A percentile compares a stretch with the other conserved stretches of the same genome.
Evolutionary conservation across 2,113 vertebrate genomes (phyloP).

Genomic region (Thalassarche chlororhynchos): DNA sequence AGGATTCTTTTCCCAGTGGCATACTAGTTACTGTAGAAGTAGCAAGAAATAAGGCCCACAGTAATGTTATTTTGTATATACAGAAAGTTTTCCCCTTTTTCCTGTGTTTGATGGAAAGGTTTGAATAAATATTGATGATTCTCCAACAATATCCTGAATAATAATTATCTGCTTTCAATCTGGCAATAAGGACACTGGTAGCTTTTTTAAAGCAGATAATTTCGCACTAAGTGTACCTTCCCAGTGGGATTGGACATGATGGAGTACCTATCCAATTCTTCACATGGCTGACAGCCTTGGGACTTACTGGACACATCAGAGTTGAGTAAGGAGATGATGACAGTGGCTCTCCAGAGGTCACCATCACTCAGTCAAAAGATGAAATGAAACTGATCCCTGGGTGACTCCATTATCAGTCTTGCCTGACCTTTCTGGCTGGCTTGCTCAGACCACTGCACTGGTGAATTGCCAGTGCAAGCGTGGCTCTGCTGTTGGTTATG

Average conservation of each 20-base stretch:
- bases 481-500: not conserved
- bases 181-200: not conserved
- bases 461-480: not conserved
- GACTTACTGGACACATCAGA: not conserved
- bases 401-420: not conserved
- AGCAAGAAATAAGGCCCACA: not conserved
- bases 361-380: not conserved
- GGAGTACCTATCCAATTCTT: not conserved
- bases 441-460: not conserved
- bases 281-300: not conserved
- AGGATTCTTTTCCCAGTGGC: not conserved
- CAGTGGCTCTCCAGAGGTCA: not conserved
- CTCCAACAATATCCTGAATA: not conserved
- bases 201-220: not conserved
- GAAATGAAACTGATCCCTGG: not conserved
- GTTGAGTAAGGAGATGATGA: not conserved
- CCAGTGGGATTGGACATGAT: not conserved
- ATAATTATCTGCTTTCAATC: not conserved
- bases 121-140: not conserved
- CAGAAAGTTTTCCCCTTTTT: not conserved
- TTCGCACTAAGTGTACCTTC: not conserved
- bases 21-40: not conserved
- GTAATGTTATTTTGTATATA: not conserved
- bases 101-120: not conserved
- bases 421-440: not conserved